Evolutionary conservation across 2,113 vertebrate genomes (phyloP).

Genomic region (Cyprinodon variegatus): DNA sequence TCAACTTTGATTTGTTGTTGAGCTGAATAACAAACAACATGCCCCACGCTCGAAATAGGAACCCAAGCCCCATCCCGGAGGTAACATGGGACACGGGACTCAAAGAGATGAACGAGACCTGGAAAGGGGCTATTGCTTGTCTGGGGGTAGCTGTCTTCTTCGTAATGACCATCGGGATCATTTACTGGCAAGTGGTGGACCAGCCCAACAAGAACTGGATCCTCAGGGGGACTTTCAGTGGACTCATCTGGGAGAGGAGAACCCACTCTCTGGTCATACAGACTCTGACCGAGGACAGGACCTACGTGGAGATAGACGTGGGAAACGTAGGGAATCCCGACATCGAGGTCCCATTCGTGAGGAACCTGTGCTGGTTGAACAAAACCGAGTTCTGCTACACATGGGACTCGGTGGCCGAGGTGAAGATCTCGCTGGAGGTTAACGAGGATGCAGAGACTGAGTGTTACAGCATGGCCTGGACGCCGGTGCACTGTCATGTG

Average conservation of each 20-base stretch:
- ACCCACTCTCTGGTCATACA: slow-evolving; percentile 85
- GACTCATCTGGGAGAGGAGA: slow-evolving; percentile 88
- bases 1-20: slow-evolving; percentile 62
- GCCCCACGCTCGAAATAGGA: slow-evolving; percentile 85
- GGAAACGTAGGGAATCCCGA: slow-evolving; percentile 81
- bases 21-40: slow-evolving; percentile 74
- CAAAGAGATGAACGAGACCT: slow-evolving; percentile 94
- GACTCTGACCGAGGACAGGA: slow-evolving; percentile 82
- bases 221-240: slow-evolving; percentile 83
- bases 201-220: slow-evolving; percentile 91
- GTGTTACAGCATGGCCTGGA: slow-evolving; percentile 87
- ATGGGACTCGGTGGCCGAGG: slow-evolving; percentile 87
- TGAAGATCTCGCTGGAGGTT: slow-evolving; percentile 82
- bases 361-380: slow-evolving; percentile 89
- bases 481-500: slow-evolving; percentile 85
- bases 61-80: slow-evolving; percentile 83
- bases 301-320: slow-evolving; percentile 82
- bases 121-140: slow-evolving; percentile 90
- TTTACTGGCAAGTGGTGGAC: slow-evolving; percentile 94
- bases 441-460: slow-evolving; percentile 78
- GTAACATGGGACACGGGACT: slow-evolving; percentile 84
- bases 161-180: slow-evolving; percentile 92
- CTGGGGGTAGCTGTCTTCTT: slow-evolving; percentile 90
- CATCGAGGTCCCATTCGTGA: slow-evolving; percentile 82
- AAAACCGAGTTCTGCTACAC: slow-evolving; percentile 89